phyloP scores from a whole-genome alignment of 2,113 vertebrate species.

The Solea senegalensis region DNA sequence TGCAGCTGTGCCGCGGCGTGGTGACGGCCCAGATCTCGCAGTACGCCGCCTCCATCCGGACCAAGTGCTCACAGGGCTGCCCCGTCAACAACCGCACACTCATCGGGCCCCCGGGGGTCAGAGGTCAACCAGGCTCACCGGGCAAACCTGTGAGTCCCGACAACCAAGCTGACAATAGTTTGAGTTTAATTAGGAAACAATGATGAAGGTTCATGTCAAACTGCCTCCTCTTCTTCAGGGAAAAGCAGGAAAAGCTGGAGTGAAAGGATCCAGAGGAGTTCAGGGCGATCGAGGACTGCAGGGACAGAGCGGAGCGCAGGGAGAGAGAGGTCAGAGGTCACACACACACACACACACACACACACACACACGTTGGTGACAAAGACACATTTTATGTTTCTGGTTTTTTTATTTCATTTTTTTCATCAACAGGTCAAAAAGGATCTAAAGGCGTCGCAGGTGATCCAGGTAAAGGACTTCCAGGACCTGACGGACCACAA shows the following conservation, averaged over 20 bases:
- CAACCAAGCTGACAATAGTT: no score
- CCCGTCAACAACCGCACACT: slow-evolving; percentile 79
- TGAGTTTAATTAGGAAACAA: no score
- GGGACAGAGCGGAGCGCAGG: slow-evolving; percentile 73
- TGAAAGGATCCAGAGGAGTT: slow-evolving; percentile 68
- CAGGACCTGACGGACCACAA: slow-evolving; percentile 73
- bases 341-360: no score
- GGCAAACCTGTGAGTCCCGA: slow-evolving; percentile 72
- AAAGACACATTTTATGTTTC: not conserved
- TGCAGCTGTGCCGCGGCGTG: slow-evolving; percentile 80
- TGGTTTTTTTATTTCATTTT: slow-evolving; percentile 10
- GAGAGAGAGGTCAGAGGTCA: slow-evolving; percentile 65
- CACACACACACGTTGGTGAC: no score
- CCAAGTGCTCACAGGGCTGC: slow-evolving; percentile 80
- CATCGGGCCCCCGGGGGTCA: slow-evolving; percentile 76
- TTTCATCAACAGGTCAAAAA: slow-evolving; percentile 70
- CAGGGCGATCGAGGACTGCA: slow-evolving; percentile 74
- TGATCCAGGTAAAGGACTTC: slow-evolving; percentile 62
- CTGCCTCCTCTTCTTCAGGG: slow-evolving; percentile 51
- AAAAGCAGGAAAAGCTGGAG: slow-evolving; percentile 75
- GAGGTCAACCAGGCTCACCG: slow-evolving; percentile 59
- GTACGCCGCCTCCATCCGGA: slow-evolving; percentile 77
- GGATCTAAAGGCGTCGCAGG: slow-evolving; percentile 70
- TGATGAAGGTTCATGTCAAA: no score
- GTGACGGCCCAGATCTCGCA: slow-evolving; percentile 80